These are phyloP conservation scores for Dasysyrphus albostriatus DNA, from an alignment of 2,888 invertebrate genomes.

Conservation along the genomic window DNA sequence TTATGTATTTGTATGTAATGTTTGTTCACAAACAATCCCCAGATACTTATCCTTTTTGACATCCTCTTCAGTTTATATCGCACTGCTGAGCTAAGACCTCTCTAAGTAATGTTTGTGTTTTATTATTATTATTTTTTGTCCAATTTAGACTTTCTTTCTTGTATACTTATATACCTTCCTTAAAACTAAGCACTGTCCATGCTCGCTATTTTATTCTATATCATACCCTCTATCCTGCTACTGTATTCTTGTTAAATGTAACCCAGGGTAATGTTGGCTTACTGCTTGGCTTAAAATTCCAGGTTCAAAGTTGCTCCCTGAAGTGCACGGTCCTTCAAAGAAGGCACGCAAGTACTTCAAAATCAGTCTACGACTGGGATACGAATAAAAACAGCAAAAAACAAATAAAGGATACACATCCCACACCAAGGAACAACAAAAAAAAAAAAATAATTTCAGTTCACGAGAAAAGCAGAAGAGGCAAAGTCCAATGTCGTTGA, in stretches of 20 bases:
- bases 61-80: constrained; percentile 44
- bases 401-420: constrained; percentile 53
- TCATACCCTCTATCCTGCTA: background rate
- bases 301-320: constrained; percentile 68
- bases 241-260: constrained; percentile 50
- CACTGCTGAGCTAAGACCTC: constrained; percentile 41
- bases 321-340: constrained; percentile 61
- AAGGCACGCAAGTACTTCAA: constrained; percentile 68
- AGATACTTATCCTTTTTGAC: constrained; percentile 55
- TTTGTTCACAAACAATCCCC: constrained; percentile 40
- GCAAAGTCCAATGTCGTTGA: constrained; percentile 47
- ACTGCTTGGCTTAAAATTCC: constrained; percentile 48
- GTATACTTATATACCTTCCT: background rate
- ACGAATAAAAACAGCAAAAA: constrained; percentile 32
- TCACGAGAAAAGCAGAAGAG: constrained; percentile 28
- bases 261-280: constrained; percentile 51
- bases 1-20: constrained; percentile 42
- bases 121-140: constrained; percentile 62
- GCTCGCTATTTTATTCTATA: background rate
- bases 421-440: background rate
- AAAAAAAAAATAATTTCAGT: constrained; percentile 38
- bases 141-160: constrained; percentile 47
- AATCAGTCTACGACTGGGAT: constrained; percentile 56
- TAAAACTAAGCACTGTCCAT: constrained; percentile 31
- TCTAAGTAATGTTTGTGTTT: constrained; percentile 67